A percentile compares a stretch with the other conserved stretches of the same genome.
These are phyloP conservation scores for Platycnemis pennipes DNA, from an alignment of 2,888 invertebrate genomes.

Conservation along the genomic window DNA sequence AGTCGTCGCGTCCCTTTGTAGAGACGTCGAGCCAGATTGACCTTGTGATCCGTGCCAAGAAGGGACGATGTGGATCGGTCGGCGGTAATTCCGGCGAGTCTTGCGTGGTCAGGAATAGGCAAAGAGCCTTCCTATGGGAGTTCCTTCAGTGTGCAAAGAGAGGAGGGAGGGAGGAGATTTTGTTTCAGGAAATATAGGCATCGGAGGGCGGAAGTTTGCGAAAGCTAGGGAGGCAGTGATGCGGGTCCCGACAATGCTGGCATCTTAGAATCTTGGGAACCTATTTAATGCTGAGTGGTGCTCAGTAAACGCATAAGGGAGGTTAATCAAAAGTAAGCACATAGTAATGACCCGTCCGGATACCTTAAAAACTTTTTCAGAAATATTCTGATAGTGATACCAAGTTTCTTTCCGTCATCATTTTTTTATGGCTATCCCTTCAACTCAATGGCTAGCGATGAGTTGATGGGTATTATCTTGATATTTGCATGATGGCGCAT, in stretches of 20 bases:
- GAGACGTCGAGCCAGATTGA: not conserved
- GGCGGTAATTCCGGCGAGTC: not conserved
- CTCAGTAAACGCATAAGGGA: too few relatives aligned
- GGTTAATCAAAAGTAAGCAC: too few relatives aligned
- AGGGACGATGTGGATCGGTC: not conserved
- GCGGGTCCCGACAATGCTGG: not conserved
- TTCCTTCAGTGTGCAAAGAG: not conserved
- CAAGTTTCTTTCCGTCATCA: too few relatives aligned
- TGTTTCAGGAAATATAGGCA: not conserved
- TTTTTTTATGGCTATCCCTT: too few relatives aligned
- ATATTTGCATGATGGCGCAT: too few relatives aligned
- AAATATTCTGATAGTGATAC: too few relatives aligned
- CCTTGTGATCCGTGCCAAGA: not conserved
- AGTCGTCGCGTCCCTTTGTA: not conserved
- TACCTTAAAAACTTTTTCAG: too few relatives aligned
- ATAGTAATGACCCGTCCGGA: too few relatives aligned
- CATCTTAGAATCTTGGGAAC: too few relatives aligned
- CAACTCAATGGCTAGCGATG: too few relatives aligned
- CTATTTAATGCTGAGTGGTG: too few relatives aligned
- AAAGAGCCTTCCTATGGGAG: not conserved
- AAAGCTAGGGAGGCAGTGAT: not conserved
- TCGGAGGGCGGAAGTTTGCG: not conserved
- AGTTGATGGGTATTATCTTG: too few relatives aligned
- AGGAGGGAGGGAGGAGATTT: not conserved
- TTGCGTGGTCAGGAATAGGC: slow-evolving; percentile 11